A percentile compares a stretch with the other conserved stretches of the same genome.
Conservation (phyloP, 1,140 invertebrate species). For the Solenopsis invicta region DNA sequence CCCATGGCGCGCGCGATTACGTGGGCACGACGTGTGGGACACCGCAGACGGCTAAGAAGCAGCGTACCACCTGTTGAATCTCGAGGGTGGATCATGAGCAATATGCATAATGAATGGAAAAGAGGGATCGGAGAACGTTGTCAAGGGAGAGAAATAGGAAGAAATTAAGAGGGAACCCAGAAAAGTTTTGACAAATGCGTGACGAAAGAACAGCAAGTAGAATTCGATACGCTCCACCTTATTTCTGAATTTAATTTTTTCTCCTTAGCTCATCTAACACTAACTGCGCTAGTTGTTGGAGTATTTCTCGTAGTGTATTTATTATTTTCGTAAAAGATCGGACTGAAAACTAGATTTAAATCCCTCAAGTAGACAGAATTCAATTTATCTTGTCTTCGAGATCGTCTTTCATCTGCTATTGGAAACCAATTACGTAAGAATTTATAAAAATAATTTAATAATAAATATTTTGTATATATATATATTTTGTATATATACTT, state of each 20-base stretch:
- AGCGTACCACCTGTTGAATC: slow-evolving; percentile 77
- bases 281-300: slow-evolving; percentile 52
- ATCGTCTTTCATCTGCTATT: background rate
- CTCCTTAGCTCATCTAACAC: background rate
- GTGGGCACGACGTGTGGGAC: slow-evolving; percentile 75
- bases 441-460: background rate
- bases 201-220: slow-evolving; percentile 11
- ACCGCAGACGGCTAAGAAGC: slow-evolving; percentile 62
- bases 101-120: slow-evolving; percentile 3
- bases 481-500: background rate
- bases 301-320: slow-evolving; percentile 63
- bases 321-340: slow-evolving; percentile 57
- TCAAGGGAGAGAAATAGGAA: slow-evolving; percentile 27
- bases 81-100: slow-evolving; percentile 62
- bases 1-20: slow-evolving; percentile 70
- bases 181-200: slow-evolving; percentile 17
- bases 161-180: background rate
- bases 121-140: slow-evolving; percentile 27
- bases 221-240: slow-evolving; percentile 21
- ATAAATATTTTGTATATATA: background rate
- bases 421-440: background rate
- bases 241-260: background rate
- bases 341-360: too few relatives aligned
- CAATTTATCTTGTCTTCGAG: background rate
- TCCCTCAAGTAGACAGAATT: slow-evolving; percentile 41